Base-by-base conservation (phyloP, 2,888 invertebrate species). In the Lycaena phlaeas region DNA sequence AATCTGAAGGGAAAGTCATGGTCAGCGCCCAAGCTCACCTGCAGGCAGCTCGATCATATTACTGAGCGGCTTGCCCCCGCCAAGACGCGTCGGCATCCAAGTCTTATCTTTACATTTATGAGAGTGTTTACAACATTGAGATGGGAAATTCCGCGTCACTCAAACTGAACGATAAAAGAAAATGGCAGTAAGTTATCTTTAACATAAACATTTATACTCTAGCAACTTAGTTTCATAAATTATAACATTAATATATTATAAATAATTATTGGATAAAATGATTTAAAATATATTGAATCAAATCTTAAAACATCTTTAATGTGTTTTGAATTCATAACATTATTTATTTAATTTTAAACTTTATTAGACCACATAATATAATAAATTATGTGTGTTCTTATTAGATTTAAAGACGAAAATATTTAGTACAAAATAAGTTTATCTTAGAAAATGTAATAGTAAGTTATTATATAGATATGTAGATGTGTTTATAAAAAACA, bases 91-190 rank as follows among this genome's bases (percentile, higher is more conserved):
- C 11, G 15, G 7, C 22, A 9, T 4, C 22, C 6, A 14, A 14
- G 6, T 29, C 2, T 27, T 27, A 29, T 14, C 9, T 29, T 10
- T 25, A 6, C n/a, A 12, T 31, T 38, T 30, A 11, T 39, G 12
- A 6, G 11, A 37, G 36, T 41, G 38, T 41, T 12, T 18, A 36
- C 34, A 29, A n/a, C 17, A 39, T 42, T 28, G 42, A 51, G 41
- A 84, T 84, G 82, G 82, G 82, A 56, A 84, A 82, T 56, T 68
- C 79, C 1, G 79, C 79, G 52, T 82, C 82, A 46, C 61, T 79
- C 28, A 81, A 81, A 56, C 45, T 75, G 46, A 77, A 72, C 54
- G 82, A 81, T 48, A 79, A 82, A 55, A 67, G 66, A 49, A 73
- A 70, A 45, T 79, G 79, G 78, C 71, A 78, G 82, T 84, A 61